Conservation (phyloP, 2,113 vertebrate genomes). For the Petrocephalus zakoni region DNA sequence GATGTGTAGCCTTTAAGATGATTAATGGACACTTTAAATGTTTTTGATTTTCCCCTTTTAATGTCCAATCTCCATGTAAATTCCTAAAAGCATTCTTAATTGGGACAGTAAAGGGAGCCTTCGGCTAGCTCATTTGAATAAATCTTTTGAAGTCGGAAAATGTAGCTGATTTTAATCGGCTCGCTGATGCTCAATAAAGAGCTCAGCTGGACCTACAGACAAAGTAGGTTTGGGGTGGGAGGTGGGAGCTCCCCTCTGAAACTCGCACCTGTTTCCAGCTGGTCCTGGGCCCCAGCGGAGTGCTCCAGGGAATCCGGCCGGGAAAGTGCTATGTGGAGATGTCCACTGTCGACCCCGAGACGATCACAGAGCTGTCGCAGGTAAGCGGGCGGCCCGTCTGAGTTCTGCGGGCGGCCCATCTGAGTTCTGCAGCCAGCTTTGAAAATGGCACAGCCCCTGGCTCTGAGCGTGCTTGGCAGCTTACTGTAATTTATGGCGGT, state of each 20-base stretch:
- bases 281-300: conserved; percentile 93
- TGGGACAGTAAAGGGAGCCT: background rate
- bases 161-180: background rate
- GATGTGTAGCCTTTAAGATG: background rate
- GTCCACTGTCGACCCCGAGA: conserved; percentile 95
- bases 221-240: background rate
- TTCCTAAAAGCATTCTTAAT: background rate
- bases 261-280: conserved; percentile 60
- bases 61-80: background rate
- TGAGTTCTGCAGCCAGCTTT: background rate
- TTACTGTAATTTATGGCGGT: background rate
- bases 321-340: conserved; percentile 97
- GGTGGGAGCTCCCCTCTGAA: background rate
- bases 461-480: background rate
- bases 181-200: background rate
- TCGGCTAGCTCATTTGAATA: background rate
- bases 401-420: background rate
- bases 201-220: background rate
- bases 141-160: background rate
- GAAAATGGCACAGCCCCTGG: background rate
- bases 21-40: too few species aligned
- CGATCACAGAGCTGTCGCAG: conserved; percentile 89
- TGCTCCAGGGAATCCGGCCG: conserved; percentile 92
- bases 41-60: background rate
- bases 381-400: conserved; percentile 49